phyloP scores from a whole-genome alignment of 2,113 vertebrate species.

The Poecilia latipinna region DNA sequence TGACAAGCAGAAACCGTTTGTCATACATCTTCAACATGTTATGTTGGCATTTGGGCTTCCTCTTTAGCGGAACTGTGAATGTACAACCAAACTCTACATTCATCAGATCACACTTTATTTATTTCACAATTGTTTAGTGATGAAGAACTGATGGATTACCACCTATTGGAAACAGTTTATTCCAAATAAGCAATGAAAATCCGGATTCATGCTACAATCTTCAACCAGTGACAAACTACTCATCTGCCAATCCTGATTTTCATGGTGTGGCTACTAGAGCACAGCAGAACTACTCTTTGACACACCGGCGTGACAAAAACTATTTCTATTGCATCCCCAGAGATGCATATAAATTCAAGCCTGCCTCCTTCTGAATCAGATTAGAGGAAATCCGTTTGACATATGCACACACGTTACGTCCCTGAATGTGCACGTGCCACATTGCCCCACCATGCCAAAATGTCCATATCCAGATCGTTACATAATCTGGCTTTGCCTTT shows the following conservation, averaged over 20 bases:
- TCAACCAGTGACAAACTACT: slow-evolving; percentile 13
- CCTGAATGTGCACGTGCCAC: slow-evolving; percentile 36
- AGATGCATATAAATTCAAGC: slow-evolving; percentile 40
- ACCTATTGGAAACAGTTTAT: slow-evolving; percentile 12
- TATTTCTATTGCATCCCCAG: slow-evolving; percentile 22
- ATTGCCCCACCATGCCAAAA: slow-evolving; percentile 39
- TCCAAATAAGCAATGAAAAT: slow-evolving; percentile 14
- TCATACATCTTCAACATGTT: too few relatives aligned
- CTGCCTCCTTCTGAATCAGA: slow-evolving; percentile 35
- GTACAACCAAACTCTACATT: background rate
- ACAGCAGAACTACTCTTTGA: background rate
- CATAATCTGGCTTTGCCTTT: slow-evolving; percentile 40
- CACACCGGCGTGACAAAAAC: slow-evolving; percentile 13
- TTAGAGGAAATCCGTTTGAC: slow-evolving; percentile 51
- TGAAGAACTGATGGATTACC: too few relatives aligned
- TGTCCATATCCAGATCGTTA: slow-evolving; percentile 42
- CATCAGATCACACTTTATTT: background rate
- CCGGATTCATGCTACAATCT: background rate
- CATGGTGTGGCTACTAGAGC: background rate
- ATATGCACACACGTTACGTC: slow-evolving; percentile 21
- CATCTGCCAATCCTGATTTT: background rate
- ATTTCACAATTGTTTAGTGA: too few relatives aligned
- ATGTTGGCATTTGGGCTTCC: too few relatives aligned
- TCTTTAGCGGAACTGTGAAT: background rate
- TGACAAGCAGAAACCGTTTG: background rate